Conservation (phyloP, 2,113 vertebrate genomes). For the Cyrtonyx montezumae region DNA sequence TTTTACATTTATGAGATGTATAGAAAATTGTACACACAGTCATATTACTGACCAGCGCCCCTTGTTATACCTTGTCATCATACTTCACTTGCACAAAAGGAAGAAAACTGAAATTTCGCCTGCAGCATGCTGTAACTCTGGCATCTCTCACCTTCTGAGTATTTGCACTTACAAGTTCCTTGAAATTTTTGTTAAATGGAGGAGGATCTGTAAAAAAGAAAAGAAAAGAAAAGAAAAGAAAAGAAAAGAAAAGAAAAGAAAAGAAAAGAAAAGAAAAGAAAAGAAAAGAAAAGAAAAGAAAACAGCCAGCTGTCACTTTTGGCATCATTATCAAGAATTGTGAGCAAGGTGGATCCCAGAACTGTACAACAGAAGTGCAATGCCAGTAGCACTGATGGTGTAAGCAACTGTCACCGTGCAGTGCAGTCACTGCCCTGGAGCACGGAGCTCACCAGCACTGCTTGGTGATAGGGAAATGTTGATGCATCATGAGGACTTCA, state of each 20-base stretch:
- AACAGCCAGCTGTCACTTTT: neutral
- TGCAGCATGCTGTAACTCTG: neutral
- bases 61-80: neutral
- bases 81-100: neutral
- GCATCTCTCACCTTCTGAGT: neutral
- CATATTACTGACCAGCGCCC: neutral
- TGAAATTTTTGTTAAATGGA: neutral
- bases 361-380: neutral
- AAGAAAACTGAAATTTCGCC: neutral
- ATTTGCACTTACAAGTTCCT: neutral
- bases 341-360: neutral
- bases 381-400: neutral
- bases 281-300: neutral
- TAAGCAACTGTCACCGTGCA: neutral
- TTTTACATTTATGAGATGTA: neutral
- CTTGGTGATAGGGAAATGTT: neutral
- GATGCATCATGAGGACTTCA: neutral
- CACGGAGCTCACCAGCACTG: neutral
- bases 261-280: neutral
- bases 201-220: neutral
- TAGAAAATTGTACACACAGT: neutral
- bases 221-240: neutral
- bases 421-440: neutral
- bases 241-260: neutral
- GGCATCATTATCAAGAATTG: neutral